A percentile compares a stretch with the other conserved stretches of the same genome.
Conservation (phyloP, 2,888 invertebrate genomes). For the Sarcophaga rosellei region DNA sequence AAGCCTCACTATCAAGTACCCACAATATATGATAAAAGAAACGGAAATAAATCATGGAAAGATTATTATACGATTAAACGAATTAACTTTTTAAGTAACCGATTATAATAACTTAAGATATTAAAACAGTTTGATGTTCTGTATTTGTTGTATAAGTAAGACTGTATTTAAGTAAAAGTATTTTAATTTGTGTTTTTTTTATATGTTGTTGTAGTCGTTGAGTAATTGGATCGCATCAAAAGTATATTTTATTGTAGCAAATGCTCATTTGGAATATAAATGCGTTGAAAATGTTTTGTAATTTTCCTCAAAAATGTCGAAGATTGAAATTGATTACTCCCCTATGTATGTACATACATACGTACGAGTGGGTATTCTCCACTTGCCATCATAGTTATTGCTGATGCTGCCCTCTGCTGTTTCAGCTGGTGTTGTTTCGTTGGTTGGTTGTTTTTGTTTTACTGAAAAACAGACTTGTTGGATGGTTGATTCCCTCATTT, state of each 20-base stretch:
- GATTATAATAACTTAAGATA: too few species aligned
- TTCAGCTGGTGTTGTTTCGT: slow-evolving; percentile 14
- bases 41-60: too few species aligned
- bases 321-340: slow-evolving; percentile 72
- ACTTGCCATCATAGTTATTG: slow-evolving; percentile 7
- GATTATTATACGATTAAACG: too few species aligned
- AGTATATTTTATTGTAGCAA: slow-evolving; percentile 70
- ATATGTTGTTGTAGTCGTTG: slow-evolving; percentile 47
- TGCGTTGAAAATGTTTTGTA: slow-evolving; percentile 72
- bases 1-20: too few species aligned
- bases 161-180: slow-evolving; percentile 28
- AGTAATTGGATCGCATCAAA: slow-evolving; percentile 70
- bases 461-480: neutral
- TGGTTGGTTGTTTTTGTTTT: slow-evolving; percentile 1
- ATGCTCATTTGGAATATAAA: slow-evolving; percentile 71
- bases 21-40: too few species aligned
- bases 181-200: slow-evolving; percentile 53
- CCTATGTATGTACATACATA: slow-evolving; percentile 35
- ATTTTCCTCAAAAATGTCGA: slow-evolving; percentile 72
- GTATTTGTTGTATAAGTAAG: neutral
- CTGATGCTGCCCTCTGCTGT: slow-evolving; percentile 24
- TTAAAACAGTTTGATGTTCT: neutral
- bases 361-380: neutral
- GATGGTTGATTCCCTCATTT: slow-evolving; percentile 33
- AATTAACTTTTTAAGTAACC: too few species aligned